Conservation (phyloP, 2,113 vertebrate genomes). For the Carassius carassius region DNA sequence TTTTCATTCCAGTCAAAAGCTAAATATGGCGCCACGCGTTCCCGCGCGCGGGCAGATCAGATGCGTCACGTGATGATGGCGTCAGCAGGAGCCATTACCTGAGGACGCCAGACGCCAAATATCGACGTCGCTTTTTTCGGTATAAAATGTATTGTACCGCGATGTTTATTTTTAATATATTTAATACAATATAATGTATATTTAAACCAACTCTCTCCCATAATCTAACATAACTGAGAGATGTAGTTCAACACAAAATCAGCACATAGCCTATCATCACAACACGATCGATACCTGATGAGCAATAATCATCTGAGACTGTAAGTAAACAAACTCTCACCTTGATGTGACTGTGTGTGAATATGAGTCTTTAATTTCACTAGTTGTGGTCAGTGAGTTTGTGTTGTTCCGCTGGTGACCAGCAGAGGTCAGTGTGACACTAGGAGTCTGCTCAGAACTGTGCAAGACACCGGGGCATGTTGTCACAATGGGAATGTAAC, state of each 20-base stretch:
- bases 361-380: not conserved
- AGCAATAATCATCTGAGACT: not conserved
- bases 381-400: not conserved
- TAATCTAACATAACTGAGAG: not conserved
- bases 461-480: not conserved
- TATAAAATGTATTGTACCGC: too few species aligned
- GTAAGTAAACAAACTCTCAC: not conserved
- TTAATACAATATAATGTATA: too few species aligned
- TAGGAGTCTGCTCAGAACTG: not conserved
- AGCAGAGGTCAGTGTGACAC: constrained; percentile 9
- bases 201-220: too few species aligned
- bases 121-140: too few species aligned
- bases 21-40: too few species aligned
- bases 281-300: not conserved
- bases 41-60: too few species aligned
- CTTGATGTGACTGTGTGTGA: not conserved
- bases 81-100: too few species aligned
- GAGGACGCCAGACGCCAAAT: too few species aligned
- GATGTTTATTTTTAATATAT: too few species aligned
- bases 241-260: not conserved
- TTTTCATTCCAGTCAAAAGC: too few species aligned
- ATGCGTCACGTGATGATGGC: too few species aligned
- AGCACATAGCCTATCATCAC: not conserved
- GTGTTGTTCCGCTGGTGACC: not conserved
- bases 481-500: not conserved